Conservation (phyloP, 2,113 vertebrate species). For the Sialia sialis region DNA sequence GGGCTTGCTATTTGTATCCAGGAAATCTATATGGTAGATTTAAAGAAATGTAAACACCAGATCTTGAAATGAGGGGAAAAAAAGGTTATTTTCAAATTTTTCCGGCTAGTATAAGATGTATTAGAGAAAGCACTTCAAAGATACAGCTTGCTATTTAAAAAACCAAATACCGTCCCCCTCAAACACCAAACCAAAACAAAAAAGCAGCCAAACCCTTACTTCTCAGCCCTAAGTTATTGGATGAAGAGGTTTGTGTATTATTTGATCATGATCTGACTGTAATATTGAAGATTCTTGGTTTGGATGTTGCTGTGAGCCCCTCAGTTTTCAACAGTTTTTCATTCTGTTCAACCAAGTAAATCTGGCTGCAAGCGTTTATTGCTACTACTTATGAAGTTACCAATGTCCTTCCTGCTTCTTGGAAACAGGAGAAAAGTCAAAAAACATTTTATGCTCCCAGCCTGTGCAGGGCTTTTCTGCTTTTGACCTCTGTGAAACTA, state of each 20-base stretch:
- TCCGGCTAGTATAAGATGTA: neutral
- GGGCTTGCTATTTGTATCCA: neutral
- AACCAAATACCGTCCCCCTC: accelerated
- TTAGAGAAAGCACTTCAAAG: neutral
- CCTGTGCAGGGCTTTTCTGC: neutral
- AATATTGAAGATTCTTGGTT: neutral
- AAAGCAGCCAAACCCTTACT: neutral
- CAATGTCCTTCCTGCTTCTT: neutral
- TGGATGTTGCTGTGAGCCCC: neutral
- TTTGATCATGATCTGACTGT: neutral
- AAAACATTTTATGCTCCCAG: neutral
- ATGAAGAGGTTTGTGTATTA: neutral
- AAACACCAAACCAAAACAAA: neutral
- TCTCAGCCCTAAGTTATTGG: neutral
- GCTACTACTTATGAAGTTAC: neutral
- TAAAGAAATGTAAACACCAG: neutral
- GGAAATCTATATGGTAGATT: neutral
- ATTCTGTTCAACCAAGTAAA: neutral
- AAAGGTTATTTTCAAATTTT: neutral
- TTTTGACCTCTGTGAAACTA: neutral
- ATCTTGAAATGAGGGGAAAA: neutral
- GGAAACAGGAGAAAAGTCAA: neutral
- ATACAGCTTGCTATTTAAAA: neutral
- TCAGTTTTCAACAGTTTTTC: neutral
- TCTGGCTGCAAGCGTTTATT: neutral